A percentile compares a stretch with the other conserved stretches of the same genome.
Evolutionary conservation across 2,888 invertebrate species (phyloP).

Genomic region (Suillia variegata): DNA sequence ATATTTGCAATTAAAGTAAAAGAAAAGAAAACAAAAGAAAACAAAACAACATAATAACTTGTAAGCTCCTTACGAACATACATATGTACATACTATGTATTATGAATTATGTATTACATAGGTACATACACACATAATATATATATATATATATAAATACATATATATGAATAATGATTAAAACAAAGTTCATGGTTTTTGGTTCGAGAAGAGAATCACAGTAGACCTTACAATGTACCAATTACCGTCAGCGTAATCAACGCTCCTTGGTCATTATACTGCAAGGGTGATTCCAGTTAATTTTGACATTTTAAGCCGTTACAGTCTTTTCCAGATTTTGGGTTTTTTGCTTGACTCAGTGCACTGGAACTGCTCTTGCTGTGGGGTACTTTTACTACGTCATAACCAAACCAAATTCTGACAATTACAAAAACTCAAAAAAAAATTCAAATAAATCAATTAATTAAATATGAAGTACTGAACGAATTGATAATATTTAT

Average conservation of each 20-base stretch:
- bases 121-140: background rate
- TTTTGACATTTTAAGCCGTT: too few relatives aligned
- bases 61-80: background rate
- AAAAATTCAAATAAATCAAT: slow-evolving; percentile 26
- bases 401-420: too few relatives aligned
- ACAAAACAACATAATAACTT: background rate
- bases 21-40: background rate
- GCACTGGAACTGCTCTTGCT: too few relatives aligned
- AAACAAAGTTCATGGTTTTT: too few relatives aligned
- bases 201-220: too few relatives aligned
- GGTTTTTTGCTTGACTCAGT: too few relatives aligned
- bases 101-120: background rate
- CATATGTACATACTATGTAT: background rate
- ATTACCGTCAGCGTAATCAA: too few relatives aligned
- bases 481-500: slow-evolving; percentile 19
- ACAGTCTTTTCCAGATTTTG: too few relatives aligned
- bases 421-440: slow-evolving; percentile 19
- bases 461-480: slow-evolving; percentile 33
- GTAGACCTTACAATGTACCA: too few relatives aligned
- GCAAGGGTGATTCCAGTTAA: too few relatives aligned
- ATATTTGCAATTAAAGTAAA: background rate
- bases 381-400: too few relatives aligned
- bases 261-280: too few relatives aligned
- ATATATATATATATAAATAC: background rate
- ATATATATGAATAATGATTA: background rate